Base-by-base conservation (phyloP, 2,888 invertebrate species). In the Melanophora roralis region DNA sequence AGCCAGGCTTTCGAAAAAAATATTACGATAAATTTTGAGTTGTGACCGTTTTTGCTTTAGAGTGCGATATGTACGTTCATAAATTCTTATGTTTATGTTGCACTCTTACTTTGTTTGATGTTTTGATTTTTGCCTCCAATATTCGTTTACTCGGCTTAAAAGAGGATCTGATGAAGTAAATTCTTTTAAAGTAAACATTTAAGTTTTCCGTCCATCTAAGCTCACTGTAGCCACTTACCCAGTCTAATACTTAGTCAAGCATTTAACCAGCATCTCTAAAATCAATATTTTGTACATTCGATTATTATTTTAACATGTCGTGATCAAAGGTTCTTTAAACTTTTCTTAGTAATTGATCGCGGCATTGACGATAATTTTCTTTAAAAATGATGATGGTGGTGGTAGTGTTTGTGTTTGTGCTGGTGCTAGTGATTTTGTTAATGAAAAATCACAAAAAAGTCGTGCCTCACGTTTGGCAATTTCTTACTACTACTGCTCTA, bases 401-500 rank as follows among this genome's bases (percentile, higher is more conserved):
- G 53, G 12, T 19, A 32, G 14, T 71, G 43, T n/a, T n/a, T n/a
- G n/a, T n/a, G n/a, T n/a, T n/a, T n/a, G 40, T 38, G 16, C 8
- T 73, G 32, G 27, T 34, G 19, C 16, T 23, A 32, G 16, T 21
- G 16, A 12, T 57, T 49, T 16, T 43, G 45, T 38, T 59, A 62
- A 23, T 49, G 47, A 55, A 72, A 72, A 76, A 72, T 73, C 57
- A 77, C 43, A 69, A 71, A 64, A 73, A 78, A 74, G 74, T 80
- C 80, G 80, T 80, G 80, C 73, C 34, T 80, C 80, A 76, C 76
- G 80, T 72, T 80, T 76, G 27, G 62, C 68, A 72, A 73, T 62
- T 67, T 62, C 51, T 72, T 76, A 47, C 67, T 65, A 65, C 36
- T 36, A 65, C 21, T 57, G 40, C 47, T 60, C 59, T 34, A 9